Conservation (phyloP, 2,797 vertebrate genomes). For the Poeciliopsis presidionis region DNA sequence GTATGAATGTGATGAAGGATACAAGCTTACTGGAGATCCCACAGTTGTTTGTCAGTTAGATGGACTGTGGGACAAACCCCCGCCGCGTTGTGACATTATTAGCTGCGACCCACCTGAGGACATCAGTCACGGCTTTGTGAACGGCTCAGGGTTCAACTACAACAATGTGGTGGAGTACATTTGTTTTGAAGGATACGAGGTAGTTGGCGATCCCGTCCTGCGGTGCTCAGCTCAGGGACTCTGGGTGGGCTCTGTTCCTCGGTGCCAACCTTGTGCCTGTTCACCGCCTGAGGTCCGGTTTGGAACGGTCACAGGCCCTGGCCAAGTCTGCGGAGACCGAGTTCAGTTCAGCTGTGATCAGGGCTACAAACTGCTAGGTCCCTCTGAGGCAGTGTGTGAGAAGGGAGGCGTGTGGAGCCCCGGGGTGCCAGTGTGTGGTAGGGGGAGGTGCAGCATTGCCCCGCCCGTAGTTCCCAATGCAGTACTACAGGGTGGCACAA, state of each 20-base stretch:
- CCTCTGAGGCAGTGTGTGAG: slow-evolving; percentile 86
- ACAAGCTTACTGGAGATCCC: slow-evolving; percentile 79
- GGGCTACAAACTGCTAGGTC: slow-evolving; percentile 88
- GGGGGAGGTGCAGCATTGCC: slow-evolving; percentile 83
- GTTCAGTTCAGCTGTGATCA: slow-evolving; percentile 86
- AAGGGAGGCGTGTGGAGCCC: slow-evolving; percentile 89
- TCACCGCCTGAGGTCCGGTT: slow-evolving; percentile 81
- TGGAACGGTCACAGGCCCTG: slow-evolving; percentile 79
- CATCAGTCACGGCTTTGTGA: slow-evolving; percentile 90
- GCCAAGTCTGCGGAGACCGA: slow-evolving; percentile 84
- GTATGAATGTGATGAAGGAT: slow-evolving; percentile 89
- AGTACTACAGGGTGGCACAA: slow-evolving; percentile 83
- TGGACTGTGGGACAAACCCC: slow-evolving; percentile 87
- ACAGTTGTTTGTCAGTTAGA: slow-evolving; percentile 81
- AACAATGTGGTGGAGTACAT: slow-evolving; percentile 87
- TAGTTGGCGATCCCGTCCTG: slow-evolving; percentile 84
- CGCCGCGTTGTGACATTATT: slow-evolving; percentile 84
- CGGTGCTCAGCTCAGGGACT: slow-evolving; percentile 87
- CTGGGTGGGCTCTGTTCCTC: slow-evolving; percentile 88
- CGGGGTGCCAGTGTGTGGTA: slow-evolving; percentile 87
- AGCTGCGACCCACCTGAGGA: slow-evolving; percentile 91
- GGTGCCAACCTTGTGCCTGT: slow-evolving; percentile 88
- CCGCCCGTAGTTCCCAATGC: slow-evolving; percentile 88
- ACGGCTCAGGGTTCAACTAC: slow-evolving; percentile 88
- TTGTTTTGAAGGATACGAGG: slow-evolving; percentile 91